Conservation (phyloP, 2,888 invertebrate species). For the Octonoba sinensis region DNA sequence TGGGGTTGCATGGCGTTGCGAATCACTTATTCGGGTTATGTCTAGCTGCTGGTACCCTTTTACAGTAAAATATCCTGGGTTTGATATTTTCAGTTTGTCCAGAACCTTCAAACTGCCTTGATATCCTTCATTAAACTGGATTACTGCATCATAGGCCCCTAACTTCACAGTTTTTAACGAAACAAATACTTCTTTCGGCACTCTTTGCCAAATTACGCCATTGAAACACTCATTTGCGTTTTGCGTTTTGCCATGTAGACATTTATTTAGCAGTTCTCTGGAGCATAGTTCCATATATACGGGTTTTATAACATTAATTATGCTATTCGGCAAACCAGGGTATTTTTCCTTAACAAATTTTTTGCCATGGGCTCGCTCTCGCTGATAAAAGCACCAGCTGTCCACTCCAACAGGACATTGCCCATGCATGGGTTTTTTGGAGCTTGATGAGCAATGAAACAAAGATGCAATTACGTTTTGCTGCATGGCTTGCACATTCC, state of each 20-base stretch:
- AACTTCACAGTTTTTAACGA: not conserved
- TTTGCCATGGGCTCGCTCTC: too few species aligned
- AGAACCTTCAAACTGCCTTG: not conserved
- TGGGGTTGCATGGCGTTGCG: not conserved
- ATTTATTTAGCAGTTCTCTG: not conserved
- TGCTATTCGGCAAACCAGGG: too few species aligned
- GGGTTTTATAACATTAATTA: too few species aligned
- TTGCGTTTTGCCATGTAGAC: constrained; percentile 9
- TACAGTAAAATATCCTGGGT: not conserved
- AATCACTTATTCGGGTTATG: not conserved
- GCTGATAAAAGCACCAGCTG: too few species aligned
- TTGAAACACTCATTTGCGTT: constrained; percentile 19
- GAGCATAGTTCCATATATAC: constrained; percentile 3
- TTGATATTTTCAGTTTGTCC: not conserved
- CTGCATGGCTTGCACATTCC: too few species aligned
- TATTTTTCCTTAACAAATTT: too few species aligned
- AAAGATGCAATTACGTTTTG: too few species aligned
- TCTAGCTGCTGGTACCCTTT: not conserved
- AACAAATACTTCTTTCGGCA: too few species aligned
- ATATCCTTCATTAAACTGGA: not conserved
- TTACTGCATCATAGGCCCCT: not conserved
- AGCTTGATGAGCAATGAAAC: too few species aligned
- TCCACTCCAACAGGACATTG: too few species aligned
- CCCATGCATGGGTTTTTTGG: too few species aligned
- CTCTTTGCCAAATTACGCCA: constrained; percentile 13